Percentiles rank a stretch among this genome's conserved stretches.
These are phyloP conservation scores for Macroteleia sp. DNA, from an alignment of 2,888 invertebrate species.

Conservation along the genomic window DNA sequence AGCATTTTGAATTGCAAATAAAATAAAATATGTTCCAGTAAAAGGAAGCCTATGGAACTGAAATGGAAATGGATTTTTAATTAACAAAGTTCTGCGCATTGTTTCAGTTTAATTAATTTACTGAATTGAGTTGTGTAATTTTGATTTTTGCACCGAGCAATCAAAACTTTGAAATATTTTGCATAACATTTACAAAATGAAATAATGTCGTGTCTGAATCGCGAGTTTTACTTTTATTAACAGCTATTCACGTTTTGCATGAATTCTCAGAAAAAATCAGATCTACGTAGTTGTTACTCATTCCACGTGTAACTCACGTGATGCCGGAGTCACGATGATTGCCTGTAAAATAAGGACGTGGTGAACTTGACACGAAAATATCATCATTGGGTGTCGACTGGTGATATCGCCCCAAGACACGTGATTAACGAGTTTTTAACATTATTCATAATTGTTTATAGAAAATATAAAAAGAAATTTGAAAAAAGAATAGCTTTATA, in stretches of 20 bases:
- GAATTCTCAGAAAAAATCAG: slow-evolving; percentile 11
- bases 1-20: too few species aligned
- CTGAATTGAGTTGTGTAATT: neutral
- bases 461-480: too few species aligned
- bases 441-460: neutral
- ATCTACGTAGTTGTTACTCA: slow-evolving; percentile 18
- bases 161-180: neutral
- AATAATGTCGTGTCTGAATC: neutral
- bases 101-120: neutral
- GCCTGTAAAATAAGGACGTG: neutral
- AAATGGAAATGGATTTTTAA: too few species aligned
- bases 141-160: neutral
- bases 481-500: too few species aligned
- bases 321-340: slow-evolving; percentile 13
- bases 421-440: neutral
- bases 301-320: slow-evolving; percentile 35
- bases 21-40: too few species aligned
- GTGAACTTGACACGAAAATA: slow-evolving; percentile 14
- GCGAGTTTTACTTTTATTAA: slow-evolving; percentile 8
- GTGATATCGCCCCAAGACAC: neutral
- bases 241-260: slow-evolving; percentile 5
- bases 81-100: neutral
- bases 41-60: too few species aligned
- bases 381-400: neutral
- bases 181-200: neutral